Base-by-base conservation (phyloP, 2,888 invertebrate genomes). In the Andrena camellia region DNA sequence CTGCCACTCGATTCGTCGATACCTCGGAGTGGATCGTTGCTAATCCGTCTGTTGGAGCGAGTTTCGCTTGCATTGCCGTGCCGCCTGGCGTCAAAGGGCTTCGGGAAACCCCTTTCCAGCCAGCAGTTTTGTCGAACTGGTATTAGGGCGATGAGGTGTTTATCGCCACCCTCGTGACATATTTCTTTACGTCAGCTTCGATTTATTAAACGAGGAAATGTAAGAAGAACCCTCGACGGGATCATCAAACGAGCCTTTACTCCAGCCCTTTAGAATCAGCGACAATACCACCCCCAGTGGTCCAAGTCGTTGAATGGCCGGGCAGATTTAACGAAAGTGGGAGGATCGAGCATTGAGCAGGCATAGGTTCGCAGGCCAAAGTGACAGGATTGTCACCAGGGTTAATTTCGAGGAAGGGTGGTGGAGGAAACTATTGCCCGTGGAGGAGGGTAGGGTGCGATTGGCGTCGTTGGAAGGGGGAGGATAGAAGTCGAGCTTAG, bases 401-500 rank as follows among this genome's bases (percentile, higher is more conserved):
- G 52, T 72, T 68, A 59, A 68, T 63, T 17, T 3, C 31, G 52
- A 8, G 4, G 52, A 69, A 64, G 69, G 54, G 54, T 23, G 31
- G 17, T 71, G 57, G 48, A 83, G 67, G 77, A 86, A 90, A 90
- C 87, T 83, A 89, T 86, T 85, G 63, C 71, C 75, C 23, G 79
- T 77, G 66, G 75, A 83, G 57, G 5, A 20, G 69, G 64, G 68
- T 35, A 60, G 57, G 63, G 67, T 66, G 74, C 81, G 75, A 59
- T 72, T 57, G 66, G 81, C 62, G 75, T 64, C 68, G 81, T n/a
- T 83, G 83, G 77, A 67, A 73, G 80, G 78, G 86, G 85, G 60
- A 64, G 74, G 70, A 81, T 84, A 84, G 80, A 88, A 82, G 71
- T 76, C 73, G 83, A 79, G 83, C 78, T 90, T 82, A 84, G 88